Conservation (phyloP, 2,113 vertebrate genomes). For the Damaliscus lunatus region DNA sequence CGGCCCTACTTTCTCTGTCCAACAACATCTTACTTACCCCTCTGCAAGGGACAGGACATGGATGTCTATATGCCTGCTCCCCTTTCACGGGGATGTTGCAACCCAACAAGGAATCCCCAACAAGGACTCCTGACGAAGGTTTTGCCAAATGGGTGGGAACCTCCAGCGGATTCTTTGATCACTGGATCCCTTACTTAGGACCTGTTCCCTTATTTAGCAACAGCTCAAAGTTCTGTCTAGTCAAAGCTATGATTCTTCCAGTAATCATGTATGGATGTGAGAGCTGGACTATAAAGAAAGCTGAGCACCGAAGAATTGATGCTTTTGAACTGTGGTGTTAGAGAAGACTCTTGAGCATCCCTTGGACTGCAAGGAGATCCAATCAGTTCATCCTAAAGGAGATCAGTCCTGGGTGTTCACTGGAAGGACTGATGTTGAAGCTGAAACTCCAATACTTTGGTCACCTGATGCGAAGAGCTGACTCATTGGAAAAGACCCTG, state of each 20-base stretch:
- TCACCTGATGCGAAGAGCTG: background rate
- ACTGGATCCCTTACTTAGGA: background rate
- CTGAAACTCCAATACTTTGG: background rate
- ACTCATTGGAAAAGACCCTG: background rate
- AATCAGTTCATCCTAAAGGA: background rate
- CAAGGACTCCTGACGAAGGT: background rate
- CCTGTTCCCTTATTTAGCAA: accelerated
- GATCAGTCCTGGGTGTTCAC: background rate
- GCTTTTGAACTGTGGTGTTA: background rate
- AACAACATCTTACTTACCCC: too few relatives aligned
- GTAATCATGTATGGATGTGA: background rate
- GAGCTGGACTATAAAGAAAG: background rate
- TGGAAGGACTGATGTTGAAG: background rate
- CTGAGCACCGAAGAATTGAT: background rate
- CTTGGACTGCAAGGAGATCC: background rate
- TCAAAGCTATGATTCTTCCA: background rate
- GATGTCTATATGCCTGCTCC: background rate
- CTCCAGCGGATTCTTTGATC: too few relatives aligned
- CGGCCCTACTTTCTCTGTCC: background rate
- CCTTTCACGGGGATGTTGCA: accelerated
- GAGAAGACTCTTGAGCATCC: background rate
- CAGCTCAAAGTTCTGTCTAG: background rate
- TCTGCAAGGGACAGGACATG: background rate
- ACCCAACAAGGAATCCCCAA: background rate
- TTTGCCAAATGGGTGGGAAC: background rate